Conservation (phyloP, 2,888 invertebrate genomes). For the Aphrophora alni region DNA sequence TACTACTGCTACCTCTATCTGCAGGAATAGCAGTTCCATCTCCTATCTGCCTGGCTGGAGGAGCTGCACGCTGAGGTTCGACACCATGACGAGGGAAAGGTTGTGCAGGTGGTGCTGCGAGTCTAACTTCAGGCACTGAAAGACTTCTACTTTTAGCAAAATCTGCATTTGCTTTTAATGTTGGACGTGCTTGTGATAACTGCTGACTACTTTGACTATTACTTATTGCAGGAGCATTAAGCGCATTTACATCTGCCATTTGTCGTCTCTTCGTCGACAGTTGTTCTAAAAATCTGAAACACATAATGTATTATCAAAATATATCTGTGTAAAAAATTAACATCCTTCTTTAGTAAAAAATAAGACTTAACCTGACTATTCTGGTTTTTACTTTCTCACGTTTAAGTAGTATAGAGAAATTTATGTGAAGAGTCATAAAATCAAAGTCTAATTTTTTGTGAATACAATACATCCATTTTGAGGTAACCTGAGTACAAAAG, state of each 20-base stretch:
- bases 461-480: no score
- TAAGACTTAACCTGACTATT: not conserved
- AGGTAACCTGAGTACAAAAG: no score
- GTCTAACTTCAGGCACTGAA: slow-evolving; percentile 32
- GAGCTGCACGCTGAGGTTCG: not conserved
- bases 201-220: slow-evolving; percentile 28
- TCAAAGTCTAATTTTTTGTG: no score
- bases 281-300: slow-evolving; percentile 68
- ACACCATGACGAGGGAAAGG: not conserved
- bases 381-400: no score
- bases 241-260: slow-evolving; percentile 62
- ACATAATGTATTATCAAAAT: no score
- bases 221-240: slow-evolving; percentile 20
- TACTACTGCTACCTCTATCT: not conserved
- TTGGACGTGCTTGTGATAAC: not conserved
- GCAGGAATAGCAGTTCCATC: slow-evolving; percentile 9
- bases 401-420: no score
- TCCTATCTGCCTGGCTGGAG: slow-evolving; percentile 29
- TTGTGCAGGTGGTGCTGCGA: slow-evolving; percentile 12
- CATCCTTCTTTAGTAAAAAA: not conserved
- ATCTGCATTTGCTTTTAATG: not conserved
- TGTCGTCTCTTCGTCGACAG: slow-evolving; percentile 77
- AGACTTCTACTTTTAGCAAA: slow-evolving; percentile 20
- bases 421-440: no score
- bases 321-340: no score